Evolutionary conservation across 2,888 invertebrate genomes (phyloP), one percentile per base, ranked within the genome.

Genomic region (Arctia plantaginis): DNA sequence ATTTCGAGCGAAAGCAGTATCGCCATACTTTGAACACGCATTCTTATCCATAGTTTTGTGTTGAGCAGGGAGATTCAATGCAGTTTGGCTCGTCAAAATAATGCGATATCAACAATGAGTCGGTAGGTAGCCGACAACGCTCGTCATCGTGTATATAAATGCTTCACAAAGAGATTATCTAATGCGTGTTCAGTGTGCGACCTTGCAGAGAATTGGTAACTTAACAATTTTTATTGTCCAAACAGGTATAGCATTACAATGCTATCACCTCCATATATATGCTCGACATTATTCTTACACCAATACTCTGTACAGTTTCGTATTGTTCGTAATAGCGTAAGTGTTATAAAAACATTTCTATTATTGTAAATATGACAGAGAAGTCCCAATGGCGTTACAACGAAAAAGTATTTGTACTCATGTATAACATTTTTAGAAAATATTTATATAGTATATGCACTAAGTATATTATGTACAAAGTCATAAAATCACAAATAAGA

Each of bases 161-260:
- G 62, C 30, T 35, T 65, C 65, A 69, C 67, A 64, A 59, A 51
- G 66, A 71, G 33, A 66, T 85, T 82, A 80, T 80, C 77, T 84
- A 86, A 85, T 86, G 87, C 86, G 86, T 87, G 85, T 84, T 83
- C 83, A 86, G 87, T 86, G 87, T 86, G 86, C 83, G 82, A 82
- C 77, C 81, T 85, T 85, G 86, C 88, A 87, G 88, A 87, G 77
- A 81, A 87, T 81, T 93, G 94, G 94, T 93, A 94, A 93, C 93
- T n/a, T 93, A 87, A 90, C 81, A 86, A 88, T 86, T 89, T 82
- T 91, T 93, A 93, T 92, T 93, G 93, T 93, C 92, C 88, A 87
- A 87, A 86, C 80, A 86, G 81, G 86, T 87, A 81, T 86, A 87
- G 81, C 78, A 80, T 78, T 73, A 76, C 67, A 83, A 74, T 83